A percentile compares a stretch with the other conserved stretches of the same genome.
phyloP scores from a whole-genome alignment of 2,888 invertebrate species.

The Aporophyla nigra region DNA sequence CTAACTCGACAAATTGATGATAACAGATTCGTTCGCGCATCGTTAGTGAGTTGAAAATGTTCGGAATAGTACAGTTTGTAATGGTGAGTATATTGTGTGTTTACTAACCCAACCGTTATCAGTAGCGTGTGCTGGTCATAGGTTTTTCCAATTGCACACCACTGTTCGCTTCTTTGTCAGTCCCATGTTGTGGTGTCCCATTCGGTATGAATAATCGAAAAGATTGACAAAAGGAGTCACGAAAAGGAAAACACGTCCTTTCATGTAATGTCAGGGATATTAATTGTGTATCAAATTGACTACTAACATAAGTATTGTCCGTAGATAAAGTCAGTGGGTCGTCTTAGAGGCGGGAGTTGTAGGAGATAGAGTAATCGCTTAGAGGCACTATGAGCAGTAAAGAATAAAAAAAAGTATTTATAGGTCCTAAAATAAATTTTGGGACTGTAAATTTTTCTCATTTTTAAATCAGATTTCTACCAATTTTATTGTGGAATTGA shows the following conservation, averaged over 20 bases:
- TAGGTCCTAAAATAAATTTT: too few species aligned
- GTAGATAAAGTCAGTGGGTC: too few species aligned
- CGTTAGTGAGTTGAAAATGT: slow-evolving; percentile 60
- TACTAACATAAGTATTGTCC: not conserved
- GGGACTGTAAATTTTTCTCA: too few species aligned
- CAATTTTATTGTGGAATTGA: too few species aligned
- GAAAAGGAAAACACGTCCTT: not conserved
- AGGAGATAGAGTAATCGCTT: too few species aligned
- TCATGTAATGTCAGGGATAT: not conserved
- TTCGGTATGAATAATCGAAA: too few species aligned
- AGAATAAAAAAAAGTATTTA: too few species aligned
- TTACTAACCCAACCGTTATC: not conserved
- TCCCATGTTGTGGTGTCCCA: too few species aligned
- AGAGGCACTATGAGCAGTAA: too few species aligned
- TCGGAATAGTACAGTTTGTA: slow-evolving; percentile 43
- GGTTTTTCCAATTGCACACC: not conserved
- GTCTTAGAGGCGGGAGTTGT: too few species aligned
- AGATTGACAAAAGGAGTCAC: not conserved
- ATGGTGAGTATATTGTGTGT: slow-evolving; percentile 8
- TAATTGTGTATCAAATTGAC: not conserved
- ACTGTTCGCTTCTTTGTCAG: not conserved
- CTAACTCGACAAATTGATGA: slow-evolving; percentile 79
- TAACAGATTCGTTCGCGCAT: slow-evolving; percentile 71
- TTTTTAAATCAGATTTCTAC: too few species aligned
- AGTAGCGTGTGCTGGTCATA: not conserved